Base-by-base conservation (phyloP, 1,140 invertebrate species). In the Atopsyche davidsoni region DNA sequence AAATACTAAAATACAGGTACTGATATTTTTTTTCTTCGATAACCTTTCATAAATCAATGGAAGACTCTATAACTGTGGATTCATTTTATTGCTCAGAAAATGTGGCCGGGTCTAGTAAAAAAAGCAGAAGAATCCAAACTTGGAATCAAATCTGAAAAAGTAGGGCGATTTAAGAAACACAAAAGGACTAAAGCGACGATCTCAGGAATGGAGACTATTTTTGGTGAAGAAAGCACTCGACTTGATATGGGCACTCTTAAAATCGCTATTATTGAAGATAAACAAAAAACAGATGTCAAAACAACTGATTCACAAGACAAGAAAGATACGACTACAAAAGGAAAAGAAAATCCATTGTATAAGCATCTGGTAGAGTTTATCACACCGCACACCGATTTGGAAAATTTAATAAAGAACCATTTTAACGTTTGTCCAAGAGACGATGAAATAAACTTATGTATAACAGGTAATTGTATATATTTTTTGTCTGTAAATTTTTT, bases 1-100 rank as follows among this genome's bases (percentile, higher is more conserved):
- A 42, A 76, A 76, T 62, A 61, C 74, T 31, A 75, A 81, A 67
- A 58, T 87, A 51, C 74, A 81, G 69, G 75, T 77, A 45, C n/a
- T n/a, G n/a, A n/a, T n/a, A n/a, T n/a, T n/a, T n/a, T n/a, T n/a
- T n/a, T n/a, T n/a, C n/a, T n/a, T n/a, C n/a, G n/a, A n/a, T n/a
- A n/a, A n/a, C n/a, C n/a, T n/a, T n/a, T n/a, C n/a, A n/a, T n/a
- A n/a, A n/a, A n/a, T n/a, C n/a, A n/a, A n/a, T n/a, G n/a, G n/a
- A n/a, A n/a, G n/a, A n/a, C n/a, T n/a, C n/a, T n/a, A n/a, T n/a
- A n/a, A n/a, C n/a, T n/a, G n/a, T n/a, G n/a, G n/a, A n/a, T n/a
- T n/a, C n/a, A 46, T 45, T 52, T 19, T 23, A 35, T 28, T 51
- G 54, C 53, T 16, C 53, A 71, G 70, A 72, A 72, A 64, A 60